Base-by-base conservation (phyloP, 1,140 invertebrate species). In the Drusus annulatus region DNA sequence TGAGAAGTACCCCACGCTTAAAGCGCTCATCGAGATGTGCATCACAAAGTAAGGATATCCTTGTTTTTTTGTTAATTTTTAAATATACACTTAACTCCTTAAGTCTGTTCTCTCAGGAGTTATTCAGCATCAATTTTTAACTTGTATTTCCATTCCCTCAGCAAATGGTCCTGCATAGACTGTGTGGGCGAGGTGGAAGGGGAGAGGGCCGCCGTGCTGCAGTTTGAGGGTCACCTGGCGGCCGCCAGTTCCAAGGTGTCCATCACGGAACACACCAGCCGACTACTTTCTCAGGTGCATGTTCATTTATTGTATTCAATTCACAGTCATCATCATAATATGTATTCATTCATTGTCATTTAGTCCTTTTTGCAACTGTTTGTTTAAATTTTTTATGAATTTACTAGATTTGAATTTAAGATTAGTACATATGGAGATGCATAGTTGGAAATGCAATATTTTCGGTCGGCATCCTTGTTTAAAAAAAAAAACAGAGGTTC, bases 11-110 rank as follows among this genome's bases (percentile, higher is more conserved):
- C 96, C 97, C n/a, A 98, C 95, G 63, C 90, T 99, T 68, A 92
- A 96, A 84, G 94, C 94, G 79, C 90, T 99, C 56, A 98, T 99
- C 92, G 97, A 99, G 91, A 98, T 98, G 94, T 98, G 97, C 84
- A 99, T 99, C 84, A 99, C 98, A 7, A 98, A 96, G 93, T 95
- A 90, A 89, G 90, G 87, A 58, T 19, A 51, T 71, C 5, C 36
- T 3, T 28, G 0, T 63, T 13, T 25, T 17, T 19, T 5, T 1
- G 2, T 45, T 13, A 13, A 13, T 45, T 45, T 45, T 45, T 13
- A 45, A 45, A 13, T 13, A 5, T 28, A 13, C 1, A 1, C 10
- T 13, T 1, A 45, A 0, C 10, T 13, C 1, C 2, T 45, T 7
- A 45, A 7, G 2, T 7, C 8, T 45, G 10, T 45, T 8, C 8